A percentile compares a stretch with the other conserved stretches of the same genome.
Evolutionary conservation across 2,888 invertebrate species (phyloP).

Genomic region (Pelosia muscerda): DNA sequence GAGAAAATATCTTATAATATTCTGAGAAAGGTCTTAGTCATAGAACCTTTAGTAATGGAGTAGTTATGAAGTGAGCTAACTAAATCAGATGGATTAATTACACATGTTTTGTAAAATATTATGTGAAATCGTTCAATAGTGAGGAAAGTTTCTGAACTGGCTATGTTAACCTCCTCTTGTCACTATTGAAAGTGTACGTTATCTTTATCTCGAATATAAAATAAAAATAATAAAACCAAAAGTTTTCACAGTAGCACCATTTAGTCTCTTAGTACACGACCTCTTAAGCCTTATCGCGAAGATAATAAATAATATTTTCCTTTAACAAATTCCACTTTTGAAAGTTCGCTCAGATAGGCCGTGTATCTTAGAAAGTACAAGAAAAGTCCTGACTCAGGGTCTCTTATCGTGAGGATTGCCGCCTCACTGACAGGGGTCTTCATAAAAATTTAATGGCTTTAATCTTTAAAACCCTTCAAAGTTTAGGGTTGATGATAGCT

Average conservation of each 20-base stretch:
- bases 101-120: no score
- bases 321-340: conserved; percentile 55
- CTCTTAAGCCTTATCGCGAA: conserved; percentile 49
- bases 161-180: no score
- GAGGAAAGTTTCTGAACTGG: no score
- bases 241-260: conserved; percentile 41
- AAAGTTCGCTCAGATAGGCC: conserved; percentile 53
- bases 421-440: conserved; percentile 74
- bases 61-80: no score
- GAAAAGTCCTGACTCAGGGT: conserved; percentile 62
- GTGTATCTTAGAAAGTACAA: conserved; percentile 56
- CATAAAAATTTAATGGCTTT: conserved; percentile 80
- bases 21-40: no score
- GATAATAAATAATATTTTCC: conserved; percentile 56
- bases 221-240: conserved; percentile 6
- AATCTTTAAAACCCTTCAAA: conserved; percentile 78
- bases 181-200: no score
- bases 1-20: no score
- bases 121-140: no score
- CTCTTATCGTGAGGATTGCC: conserved; percentile 67
- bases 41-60: no score
- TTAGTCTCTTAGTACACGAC: conserved; percentile 37
- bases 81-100: no score
- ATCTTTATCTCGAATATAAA: not conserved
- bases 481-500: conserved; percentile 73